Evolutionary conservation across 2,797 vertebrate species (phyloP).

Genomic region (Acrocephalus scirpaceus): DNA sequence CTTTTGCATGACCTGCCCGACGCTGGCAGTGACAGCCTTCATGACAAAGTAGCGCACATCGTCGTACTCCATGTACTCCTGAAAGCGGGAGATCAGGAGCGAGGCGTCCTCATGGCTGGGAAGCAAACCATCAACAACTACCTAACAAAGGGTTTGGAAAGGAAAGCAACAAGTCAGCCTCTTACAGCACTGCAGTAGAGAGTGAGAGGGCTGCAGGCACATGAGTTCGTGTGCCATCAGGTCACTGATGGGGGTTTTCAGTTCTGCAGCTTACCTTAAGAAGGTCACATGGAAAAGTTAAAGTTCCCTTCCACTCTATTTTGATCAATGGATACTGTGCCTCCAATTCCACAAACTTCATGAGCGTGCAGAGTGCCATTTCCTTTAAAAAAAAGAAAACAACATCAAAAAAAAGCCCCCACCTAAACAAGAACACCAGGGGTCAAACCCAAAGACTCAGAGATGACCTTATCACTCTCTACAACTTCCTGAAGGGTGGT

Average conservation of each 20-base stretch:
- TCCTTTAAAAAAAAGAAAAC: slow-evolving; percentile 74
- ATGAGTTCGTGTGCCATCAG: rapidly evolving
- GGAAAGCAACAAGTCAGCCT: background rate
- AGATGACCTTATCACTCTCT: too few species aligned
- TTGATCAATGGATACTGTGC: slow-evolving; percentile 83
- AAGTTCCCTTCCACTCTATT: slow-evolving; percentile 85
- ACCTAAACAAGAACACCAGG: background rate
- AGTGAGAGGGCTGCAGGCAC: rapidly evolving
- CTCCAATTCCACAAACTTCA: slow-evolving; percentile 88
- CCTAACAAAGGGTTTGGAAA: slow-evolving; percentile 63
- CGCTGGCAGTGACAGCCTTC: slow-evolving; percentile 73
- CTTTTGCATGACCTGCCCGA: slow-evolving; percentile 78
- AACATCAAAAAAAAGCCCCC: rapidly evolving
- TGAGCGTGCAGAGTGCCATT: slow-evolving; percentile 82
- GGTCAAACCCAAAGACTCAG: background rate
- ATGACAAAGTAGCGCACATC: slow-evolving; percentile 91
- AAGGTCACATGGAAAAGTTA: slow-evolving; percentile 85
- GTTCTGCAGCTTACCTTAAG: slow-evolving; percentile 77
- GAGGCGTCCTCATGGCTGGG: slow-evolving; percentile 77
- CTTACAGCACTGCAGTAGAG: background rate
- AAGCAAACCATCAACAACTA: slow-evolving; percentile 82
- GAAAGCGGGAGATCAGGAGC: slow-evolving; percentile 88
- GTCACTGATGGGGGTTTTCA: background rate
- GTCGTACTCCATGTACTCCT: slow-evolving; percentile 86
- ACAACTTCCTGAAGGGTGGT: too few species aligned